These are phyloP conservation scores for Cyrtodaria siliqua DNA, from an alignment of 2,888 invertebrate species.

Conservation along the genomic window DNA sequence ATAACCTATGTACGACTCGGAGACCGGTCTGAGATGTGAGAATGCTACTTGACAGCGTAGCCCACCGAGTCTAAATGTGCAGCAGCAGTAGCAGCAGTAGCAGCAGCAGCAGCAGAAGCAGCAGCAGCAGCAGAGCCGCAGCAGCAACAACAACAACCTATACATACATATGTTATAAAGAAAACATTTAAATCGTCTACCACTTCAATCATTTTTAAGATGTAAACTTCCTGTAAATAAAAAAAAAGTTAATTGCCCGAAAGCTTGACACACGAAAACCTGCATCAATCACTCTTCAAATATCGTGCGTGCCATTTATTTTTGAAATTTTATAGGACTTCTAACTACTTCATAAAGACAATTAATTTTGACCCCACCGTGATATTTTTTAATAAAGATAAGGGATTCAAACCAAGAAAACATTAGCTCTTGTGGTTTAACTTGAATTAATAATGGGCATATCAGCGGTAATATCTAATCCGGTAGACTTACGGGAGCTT, in stretches of 20 bases:
- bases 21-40: no score
- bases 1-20: no score
- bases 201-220: no score
- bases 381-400: neutral
- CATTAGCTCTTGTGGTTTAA: constrained; percentile 8
- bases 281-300: neutral
- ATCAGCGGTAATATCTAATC: constrained; percentile 8
- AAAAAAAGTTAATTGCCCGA: neutral
- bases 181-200: no score
- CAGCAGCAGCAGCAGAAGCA: no score
- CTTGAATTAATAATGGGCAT: constrained; percentile 10
- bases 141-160: no score
- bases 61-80: no score
- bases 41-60: no score
- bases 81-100: no score
- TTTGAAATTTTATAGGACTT: neutral
- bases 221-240: no score
- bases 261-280: neutral
- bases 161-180: no score
- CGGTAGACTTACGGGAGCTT: constrained; percentile 10
- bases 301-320: neutral
- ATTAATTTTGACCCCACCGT: neutral
- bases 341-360: neutral
- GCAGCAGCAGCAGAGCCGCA: no score
- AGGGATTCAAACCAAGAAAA: neutral